These are phyloP conservation scores for Drosophila colorata DNA, from an alignment of 2,888 invertebrate species.

Conservation along the genomic window DNA sequence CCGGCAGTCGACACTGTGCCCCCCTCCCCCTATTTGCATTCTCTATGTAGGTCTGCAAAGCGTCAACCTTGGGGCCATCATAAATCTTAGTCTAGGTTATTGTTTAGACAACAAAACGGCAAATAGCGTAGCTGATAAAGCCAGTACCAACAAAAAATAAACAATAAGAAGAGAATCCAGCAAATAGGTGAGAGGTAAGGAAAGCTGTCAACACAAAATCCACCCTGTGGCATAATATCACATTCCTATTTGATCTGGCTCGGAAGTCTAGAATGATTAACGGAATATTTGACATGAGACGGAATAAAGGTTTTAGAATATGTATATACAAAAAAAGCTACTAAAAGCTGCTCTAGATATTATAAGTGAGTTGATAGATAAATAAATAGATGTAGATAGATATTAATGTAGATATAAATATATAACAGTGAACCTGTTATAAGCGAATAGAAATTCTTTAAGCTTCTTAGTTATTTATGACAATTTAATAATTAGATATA, in stretches of 20 bases:
- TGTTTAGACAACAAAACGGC: constrained; percentile 37
- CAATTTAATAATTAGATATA: no score
- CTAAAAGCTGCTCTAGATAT: background rate
- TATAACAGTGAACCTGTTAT: no score
- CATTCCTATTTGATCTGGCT: constrained; percentile 30
- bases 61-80: constrained; percentile 42
- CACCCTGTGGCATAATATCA: constrained; percentile 11
- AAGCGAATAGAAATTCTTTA: no score
- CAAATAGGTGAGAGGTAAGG: constrained; percentile 4
- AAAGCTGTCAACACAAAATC: constrained; percentile 24
- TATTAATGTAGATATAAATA: background rate
- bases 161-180: constrained; percentile 9
- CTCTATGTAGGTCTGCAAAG: constrained; percentile 13
- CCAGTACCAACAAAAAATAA: constrained; percentile 3
- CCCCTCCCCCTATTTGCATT: background rate
- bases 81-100: constrained; percentile 44
- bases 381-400: background rate
- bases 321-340: background rate
- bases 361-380: background rate
- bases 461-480: no score
- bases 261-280: background rate
- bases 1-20: constrained; percentile 31
- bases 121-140: constrained; percentile 2
- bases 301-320: background rate
- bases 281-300: background rate